Evolutionary conservation across 1,140 invertebrate genomes (phyloP), one percentile per base, ranked within the genome.

Genomic region (Oedothorax gibbosus): DNA sequence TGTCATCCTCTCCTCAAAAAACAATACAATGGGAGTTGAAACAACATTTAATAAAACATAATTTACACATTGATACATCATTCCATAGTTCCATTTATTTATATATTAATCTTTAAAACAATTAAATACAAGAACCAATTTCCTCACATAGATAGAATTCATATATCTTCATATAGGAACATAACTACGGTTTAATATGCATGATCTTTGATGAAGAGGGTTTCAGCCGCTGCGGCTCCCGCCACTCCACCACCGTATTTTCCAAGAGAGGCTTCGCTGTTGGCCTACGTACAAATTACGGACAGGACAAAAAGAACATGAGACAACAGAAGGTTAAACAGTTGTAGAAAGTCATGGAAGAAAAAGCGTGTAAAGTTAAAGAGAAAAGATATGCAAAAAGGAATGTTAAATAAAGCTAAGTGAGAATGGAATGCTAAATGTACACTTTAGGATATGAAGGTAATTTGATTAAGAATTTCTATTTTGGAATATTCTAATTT

Each of bases 231-330:
- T 88, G 96, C 97, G 88, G 93, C 93, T 88, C 96, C 95, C 86
- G 90, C 90, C 21, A 95, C 93, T 85, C 94, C 95, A 88, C 97
- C 97, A 68, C 94, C 94, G 89, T 99, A 99, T 91, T 97, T 95
- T 88, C 97, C 97, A 85, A 94, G 89, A 85, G 96, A 92, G 60
- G 97, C 95, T 85, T 95, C 93, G 86, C 96, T 94, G 92, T 98
- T 98, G 68, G 95, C 97, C 96, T 98, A 91, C 64, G 14, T 56
- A 84, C 5, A 18, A 14, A 60, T 51, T 11, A 35, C 20, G 54
- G 11, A 85, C 69, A 20, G 49, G 18, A 75, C 65, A 86, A 35
- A 21, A 76, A 71, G 51, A 64, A 81, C 35, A 77, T 73, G 53
- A 84, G 53, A 86, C n/a, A 66, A 57, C 54, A 56, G 54, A 86